A percentile compares a stretch with the other conserved stretches of the same genome.
Conservation (phyloP, 2,113 vertebrate genomes). For the Centropus unirufus region DNA sequence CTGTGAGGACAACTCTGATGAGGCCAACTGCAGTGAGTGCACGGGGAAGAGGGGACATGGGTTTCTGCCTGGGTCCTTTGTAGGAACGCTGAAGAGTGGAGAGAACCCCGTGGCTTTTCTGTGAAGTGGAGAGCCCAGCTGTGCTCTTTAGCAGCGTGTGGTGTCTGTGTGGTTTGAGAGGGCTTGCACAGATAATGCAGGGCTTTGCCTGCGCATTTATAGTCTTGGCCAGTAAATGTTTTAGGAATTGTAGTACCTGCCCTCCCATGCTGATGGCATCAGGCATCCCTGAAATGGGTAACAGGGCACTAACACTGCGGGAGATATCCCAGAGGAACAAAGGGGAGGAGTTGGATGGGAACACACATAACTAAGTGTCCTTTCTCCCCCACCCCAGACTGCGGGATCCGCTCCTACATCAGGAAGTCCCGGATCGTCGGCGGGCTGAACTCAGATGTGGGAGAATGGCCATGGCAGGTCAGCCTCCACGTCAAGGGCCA, state of each 20-base stretch:
- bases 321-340: neutral
- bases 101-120: neutral
- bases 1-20: constrained; percentile 87
- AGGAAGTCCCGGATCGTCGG: constrained; percentile 88
- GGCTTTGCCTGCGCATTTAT: neutral
- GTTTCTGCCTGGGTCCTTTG: neutral
- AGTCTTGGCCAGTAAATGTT: neutral
- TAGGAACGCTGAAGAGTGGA: fast-evolving
- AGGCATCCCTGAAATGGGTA: fast-evolving
- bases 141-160: fast-evolving
- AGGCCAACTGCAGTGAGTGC: constrained; percentile 84
- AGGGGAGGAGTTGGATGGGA: fast-evolving
- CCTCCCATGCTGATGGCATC: neutral
- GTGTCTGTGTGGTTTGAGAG: neutral
- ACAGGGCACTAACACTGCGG: fast-evolving
- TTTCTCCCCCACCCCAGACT: constrained; percentile 73
- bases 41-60: fast-evolving
- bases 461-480: constrained; percentile 96
- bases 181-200: neutral
- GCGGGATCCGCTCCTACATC: constrained; percentile 79
- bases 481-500: constrained; percentile 83
- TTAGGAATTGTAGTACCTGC: neutral
- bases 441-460: constrained; percentile 80
- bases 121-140: neutral
- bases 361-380: neutral